Evolutionary conservation across 2,113 vertebrate genomes (phyloP), one percentile per base, ranked within the genome.

Genomic region (Sylvicapra grimmia): DNA sequence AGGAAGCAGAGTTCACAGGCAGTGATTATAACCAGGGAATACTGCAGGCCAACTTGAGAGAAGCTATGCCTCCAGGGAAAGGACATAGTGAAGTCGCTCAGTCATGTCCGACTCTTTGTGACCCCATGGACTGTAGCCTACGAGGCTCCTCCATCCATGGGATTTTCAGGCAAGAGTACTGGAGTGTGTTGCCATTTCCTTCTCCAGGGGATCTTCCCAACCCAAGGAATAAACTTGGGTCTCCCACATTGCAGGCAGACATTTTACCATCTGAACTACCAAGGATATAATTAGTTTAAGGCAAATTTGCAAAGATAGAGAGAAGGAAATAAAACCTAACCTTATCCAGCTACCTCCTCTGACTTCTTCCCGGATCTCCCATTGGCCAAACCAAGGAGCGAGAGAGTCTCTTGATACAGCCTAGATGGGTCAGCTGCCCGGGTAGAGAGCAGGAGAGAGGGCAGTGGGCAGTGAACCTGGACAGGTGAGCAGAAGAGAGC

Each of bases 101-200:
- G 36, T 75, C 0, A 0, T 12, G 9, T 40, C 36, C 4, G 3
- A 40, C 68, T 40, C n/a, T 72, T 40, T 72, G 68, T 23, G 10
- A 72, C 68, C n/a, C 36, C 36, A 6, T 13, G 68, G 10, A 3
- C 68, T 6, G 68, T 40, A 75, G 36, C 36, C 68, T 75, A 75
- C 0, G 10, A 75, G 68, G 21, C 21, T 75, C 36, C 68, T 75
- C 21, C 19, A 21, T 40, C 68, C 36, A 25, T 25, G 68, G 68
- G 21, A 25, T 75, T 75, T 75, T 75, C 68, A 75, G 68, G 68
- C 68, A 40, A 40, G 68, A 13, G 3, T 75, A 23, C 10, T 40
- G 21, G 68, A 75, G 68, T 75, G 36, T 23, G n/a, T 40, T 75
- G 36, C 36, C 68, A 75, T 75, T 75, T 75, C 10, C n/a, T 75